A percentile compares a stretch with the other conserved stretches of the same genome.
Conservation (phyloP, 2,888 invertebrate genomes). For the Lottia scabra region DNA sequence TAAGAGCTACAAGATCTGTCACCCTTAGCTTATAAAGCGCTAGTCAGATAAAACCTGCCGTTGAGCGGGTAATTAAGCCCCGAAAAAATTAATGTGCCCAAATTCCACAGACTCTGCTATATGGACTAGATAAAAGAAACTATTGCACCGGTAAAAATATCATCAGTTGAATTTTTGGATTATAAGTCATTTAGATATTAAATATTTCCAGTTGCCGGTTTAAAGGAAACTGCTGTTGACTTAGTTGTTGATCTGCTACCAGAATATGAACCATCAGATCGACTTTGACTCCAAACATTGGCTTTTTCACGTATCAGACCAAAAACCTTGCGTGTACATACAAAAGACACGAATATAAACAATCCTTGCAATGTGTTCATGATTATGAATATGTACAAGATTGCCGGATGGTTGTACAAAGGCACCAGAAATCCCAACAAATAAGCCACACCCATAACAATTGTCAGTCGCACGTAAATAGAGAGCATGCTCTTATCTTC, state of each 20-base stretch:
- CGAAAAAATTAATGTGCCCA: too few relatives aligned
- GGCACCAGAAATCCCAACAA: slow-evolving; percentile 69
- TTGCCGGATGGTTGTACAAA: slow-evolving; percentile 52
- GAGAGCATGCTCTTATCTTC: slow-evolving; percentile 36
- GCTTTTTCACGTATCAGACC: slow-evolving; percentile 32
- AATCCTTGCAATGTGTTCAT: slow-evolving; percentile 74
- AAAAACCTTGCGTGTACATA: slow-evolving; percentile 56
- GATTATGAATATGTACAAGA: slow-evolving; percentile 71
- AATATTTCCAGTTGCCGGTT: not conserved
- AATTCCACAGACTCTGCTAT: too few relatives aligned
- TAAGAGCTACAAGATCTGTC: too few relatives aligned
- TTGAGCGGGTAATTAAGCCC: too few relatives aligned
- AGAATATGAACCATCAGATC: slow-evolving; percentile 6
- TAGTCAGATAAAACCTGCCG: too few relatives aligned
- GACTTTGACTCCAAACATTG: slow-evolving; percentile 9
- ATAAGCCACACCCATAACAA: slow-evolving; percentile 71
- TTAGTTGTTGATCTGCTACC: slow-evolving; percentile 4
- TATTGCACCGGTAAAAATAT: too few relatives aligned
- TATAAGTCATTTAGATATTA: too few relatives aligned
- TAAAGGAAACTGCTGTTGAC: slow-evolving; percentile 8
- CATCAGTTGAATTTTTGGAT: too few relatives aligned
- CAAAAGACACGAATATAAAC: slow-evolving; percentile 70
- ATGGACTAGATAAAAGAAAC: too few relatives aligned
- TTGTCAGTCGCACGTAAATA: slow-evolving; percentile 56
- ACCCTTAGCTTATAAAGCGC: too few relatives aligned